A percentile compares a stretch with the other conserved stretches of the same genome.
phyloP scores from a whole-genome alignment of 2,888 invertebrate species.

The Trachelus stipa region DNA sequence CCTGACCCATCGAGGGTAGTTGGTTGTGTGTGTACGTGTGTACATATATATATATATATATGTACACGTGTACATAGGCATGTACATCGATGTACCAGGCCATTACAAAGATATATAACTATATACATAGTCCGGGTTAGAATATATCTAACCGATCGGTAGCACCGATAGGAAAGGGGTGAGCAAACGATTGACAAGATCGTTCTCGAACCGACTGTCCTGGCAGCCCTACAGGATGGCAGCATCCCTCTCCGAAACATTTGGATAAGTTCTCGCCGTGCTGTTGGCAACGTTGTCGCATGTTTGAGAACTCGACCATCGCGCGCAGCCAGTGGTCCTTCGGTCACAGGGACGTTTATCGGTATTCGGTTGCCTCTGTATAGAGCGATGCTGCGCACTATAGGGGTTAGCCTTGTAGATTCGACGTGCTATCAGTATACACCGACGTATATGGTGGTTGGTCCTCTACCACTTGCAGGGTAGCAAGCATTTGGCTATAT shows the following conservation, averaged over 20 bases:
- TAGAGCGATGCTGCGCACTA: background rate
- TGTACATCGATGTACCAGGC: background rate
- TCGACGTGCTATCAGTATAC: background rate
- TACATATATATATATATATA: no score
- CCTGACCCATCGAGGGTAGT: background rate
- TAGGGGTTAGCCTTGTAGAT: background rate
- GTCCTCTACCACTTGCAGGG: background rate
- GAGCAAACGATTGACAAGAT: background rate
- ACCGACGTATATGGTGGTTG: background rate
- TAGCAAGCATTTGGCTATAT: background rate
- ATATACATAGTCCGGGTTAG: background rate
- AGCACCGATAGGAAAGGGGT: background rate
- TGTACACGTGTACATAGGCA: background rate
- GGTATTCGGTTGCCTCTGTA: background rate
- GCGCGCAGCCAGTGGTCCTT: background rate
- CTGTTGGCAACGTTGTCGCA: background rate
- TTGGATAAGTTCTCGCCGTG: background rate
- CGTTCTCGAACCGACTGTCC: background rate
- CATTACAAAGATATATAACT: background rate
- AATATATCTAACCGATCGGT: background rate
- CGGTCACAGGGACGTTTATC: background rate
- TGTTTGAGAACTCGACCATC: background rate
- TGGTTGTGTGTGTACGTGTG: background rate
- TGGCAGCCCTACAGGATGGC: background rate
- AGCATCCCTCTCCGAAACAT: background rate